phyloP scores from a whole-genome alignment of 1,140 invertebrate genomes.

The Pseudomyrmex dendroicus region DNA sequence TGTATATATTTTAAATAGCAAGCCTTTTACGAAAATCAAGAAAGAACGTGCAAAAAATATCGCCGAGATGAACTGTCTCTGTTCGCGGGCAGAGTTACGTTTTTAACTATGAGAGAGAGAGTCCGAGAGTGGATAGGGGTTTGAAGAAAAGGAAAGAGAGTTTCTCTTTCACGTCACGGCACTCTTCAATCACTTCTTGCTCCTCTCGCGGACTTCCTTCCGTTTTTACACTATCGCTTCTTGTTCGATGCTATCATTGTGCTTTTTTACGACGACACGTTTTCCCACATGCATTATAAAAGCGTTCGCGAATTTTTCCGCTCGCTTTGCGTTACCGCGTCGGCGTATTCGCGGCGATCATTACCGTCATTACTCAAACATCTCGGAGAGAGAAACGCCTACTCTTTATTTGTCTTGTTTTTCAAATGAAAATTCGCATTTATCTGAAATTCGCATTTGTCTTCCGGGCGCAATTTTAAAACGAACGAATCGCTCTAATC shows the following conservation, averaged over 20 bases:
- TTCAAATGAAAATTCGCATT: not conserved
- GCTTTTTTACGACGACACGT: constrained; percentile 35
- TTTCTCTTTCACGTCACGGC: constrained; percentile 41
- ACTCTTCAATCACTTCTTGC: constrained; percentile 52
- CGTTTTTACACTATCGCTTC: constrained; percentile 46
- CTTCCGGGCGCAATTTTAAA: not conserved
- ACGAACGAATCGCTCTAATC: constrained; percentile 18
- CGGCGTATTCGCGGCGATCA: too few relatives aligned
- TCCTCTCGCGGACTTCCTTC: constrained; percentile 31
- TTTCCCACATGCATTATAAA: constrained; percentile 29
- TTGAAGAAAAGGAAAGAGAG: constrained; percentile 31
- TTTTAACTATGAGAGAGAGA: constrained; percentile 23
- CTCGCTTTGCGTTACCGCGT: not conserved
- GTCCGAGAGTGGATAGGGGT: constrained; percentile 29
- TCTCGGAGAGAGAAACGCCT: not conserved
- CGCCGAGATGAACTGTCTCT: not conserved
- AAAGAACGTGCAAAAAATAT: not conserved
- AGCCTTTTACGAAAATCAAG: not conserved
- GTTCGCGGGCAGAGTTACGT: not conserved
- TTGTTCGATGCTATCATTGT: constrained; percentile 37
- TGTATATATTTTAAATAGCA: not conserved
- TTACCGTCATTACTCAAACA: constrained; percentile 15
- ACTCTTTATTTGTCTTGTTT: not conserved
- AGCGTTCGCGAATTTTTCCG: constrained; percentile 41
- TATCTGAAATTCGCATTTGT: not conserved